These are phyloP conservation scores for Poliocrania exsul DNA, from an alignment of 2,797 vertebrate species.

Conservation along the genomic window DNA sequence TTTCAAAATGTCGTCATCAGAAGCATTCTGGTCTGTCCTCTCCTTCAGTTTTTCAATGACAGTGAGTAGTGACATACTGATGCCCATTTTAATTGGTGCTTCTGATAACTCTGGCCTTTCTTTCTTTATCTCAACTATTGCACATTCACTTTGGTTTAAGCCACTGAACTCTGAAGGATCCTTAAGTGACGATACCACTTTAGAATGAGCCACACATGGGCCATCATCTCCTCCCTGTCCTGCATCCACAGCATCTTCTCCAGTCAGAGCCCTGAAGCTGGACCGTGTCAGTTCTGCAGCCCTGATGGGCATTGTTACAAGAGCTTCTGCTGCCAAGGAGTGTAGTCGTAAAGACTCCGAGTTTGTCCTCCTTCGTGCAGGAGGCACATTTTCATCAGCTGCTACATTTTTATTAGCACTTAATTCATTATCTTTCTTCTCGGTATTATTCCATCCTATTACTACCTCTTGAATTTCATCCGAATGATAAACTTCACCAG, in stretches of 20 bases:
- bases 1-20: slow-evolving; percentile 94
- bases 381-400: slow-evolving; percentile 89
- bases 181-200: slow-evolving; percentile 68
- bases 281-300: slow-evolving; percentile 82
- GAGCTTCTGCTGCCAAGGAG: slow-evolving; percentile 93
- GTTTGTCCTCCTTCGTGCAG: slow-evolving; percentile 91
- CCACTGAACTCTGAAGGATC: slow-evolving; percentile 54
- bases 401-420: slow-evolving; percentile 59
- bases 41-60: slow-evolving; percentile 95
- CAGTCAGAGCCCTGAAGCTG: slow-evolving; percentile 66
- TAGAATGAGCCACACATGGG: slow-evolving; percentile 54
- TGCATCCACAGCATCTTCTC: slow-evolving; percentile 63
- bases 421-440: slow-evolving; percentile 72
- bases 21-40: slow-evolving; percentile 93
- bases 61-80: slow-evolving; percentile 93
- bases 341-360: slow-evolving; percentile 95
- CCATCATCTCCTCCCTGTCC: slow-evolving; percentile 76
- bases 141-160: slow-evolving; percentile 67
- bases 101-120: slow-evolving; percentile 78
- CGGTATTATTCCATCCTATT: slow-evolving; percentile 76
- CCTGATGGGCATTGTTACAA: slow-evolving; percentile 94
- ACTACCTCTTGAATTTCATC: slow-evolving; percentile 78
- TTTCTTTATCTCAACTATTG: slow-evolving; percentile 80
- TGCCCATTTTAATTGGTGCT: slow-evolving; percentile 88
- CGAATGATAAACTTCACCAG: slow-evolving; percentile 49